These are phyloP conservation scores for Gonioctena quinquepunctata DNA, from an alignment of 1,140 invertebrate species.

Conservation along the genomic window DNA sequence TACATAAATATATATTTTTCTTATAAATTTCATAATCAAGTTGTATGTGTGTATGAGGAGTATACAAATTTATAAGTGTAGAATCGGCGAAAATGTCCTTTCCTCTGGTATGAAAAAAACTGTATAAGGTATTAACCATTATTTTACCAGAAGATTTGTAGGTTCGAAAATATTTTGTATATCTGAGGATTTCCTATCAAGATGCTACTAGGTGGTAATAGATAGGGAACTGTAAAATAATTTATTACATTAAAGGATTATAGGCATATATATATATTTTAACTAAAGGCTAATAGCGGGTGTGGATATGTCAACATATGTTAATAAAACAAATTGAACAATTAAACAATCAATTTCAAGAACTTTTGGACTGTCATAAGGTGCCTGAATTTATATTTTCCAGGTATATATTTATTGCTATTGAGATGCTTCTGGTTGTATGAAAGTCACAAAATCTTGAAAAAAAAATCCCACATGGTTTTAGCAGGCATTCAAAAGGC, in stretches of 20 bases:
- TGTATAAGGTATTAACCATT: no score
- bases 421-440: conserved; percentile 32
- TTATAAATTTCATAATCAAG: no score
- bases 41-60: no score
- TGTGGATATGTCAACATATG: not conserved
- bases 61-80: no score
- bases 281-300: conserved; percentile 39
- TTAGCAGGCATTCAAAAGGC: not conserved
- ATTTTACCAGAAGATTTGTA: not conserved
- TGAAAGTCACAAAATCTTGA: not conserved
- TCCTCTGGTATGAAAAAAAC: no score
- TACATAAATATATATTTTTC: no score
- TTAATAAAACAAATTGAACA: conserved; percentile 31
- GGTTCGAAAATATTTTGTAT: not conserved
- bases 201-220: not conserved
- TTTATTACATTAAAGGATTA: conserved; percentile 11
- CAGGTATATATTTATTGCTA: conserved; percentile 39
- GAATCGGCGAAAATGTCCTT: no score
- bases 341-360: conserved; percentile 40
- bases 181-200: conserved; percentile 27
- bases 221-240: not conserved
- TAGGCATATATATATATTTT: conserved; percentile 45
- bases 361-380: conserved; percentile 50
- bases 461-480: not conserved
- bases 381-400: conserved; percentile 45